These are phyloP conservation scores for Augiades crinisus DNA, from an alignment of 2,888 invertebrate genomes.

Conservation along the genomic window DNA sequence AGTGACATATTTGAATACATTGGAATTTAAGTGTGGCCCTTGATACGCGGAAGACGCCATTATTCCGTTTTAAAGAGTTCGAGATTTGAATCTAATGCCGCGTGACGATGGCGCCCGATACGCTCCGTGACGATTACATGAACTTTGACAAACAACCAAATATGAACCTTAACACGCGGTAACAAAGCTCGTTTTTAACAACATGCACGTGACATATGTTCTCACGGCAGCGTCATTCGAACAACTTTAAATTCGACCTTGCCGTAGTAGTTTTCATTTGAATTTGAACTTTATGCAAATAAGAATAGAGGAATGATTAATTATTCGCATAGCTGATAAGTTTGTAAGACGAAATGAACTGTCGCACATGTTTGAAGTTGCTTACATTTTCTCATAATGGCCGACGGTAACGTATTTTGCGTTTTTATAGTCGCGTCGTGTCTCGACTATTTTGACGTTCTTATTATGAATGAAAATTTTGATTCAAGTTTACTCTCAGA, in stretches of 20 bases:
- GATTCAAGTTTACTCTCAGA: slow-evolving; percentile 4
- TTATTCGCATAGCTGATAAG: slow-evolving; percentile 8
- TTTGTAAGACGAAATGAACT: slow-evolving; percentile 37
- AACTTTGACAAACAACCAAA: slow-evolving; percentile 40
- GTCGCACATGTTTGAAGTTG: slow-evolving; percentile 38
- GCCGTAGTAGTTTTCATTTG: slow-evolving; percentile 28
- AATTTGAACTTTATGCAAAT: slow-evolving; percentile 36
- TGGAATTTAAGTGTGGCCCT: slow-evolving; percentile 33
- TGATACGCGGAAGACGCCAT: slow-evolving; percentile 53
- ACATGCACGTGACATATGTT: slow-evolving; percentile 40
- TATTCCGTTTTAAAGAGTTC: slow-evolving; percentile 67
- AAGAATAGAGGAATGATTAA: slow-evolving; percentile 20
- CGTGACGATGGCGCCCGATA: slow-evolving; percentile 64
- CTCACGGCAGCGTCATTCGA: slow-evolving; percentile 45
- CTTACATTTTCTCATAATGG: slow-evolving; percentile 37
- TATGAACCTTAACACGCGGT: slow-evolving; percentile 30
- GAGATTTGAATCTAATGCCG: slow-evolving; percentile 72
- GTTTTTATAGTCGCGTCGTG: slow-evolving; percentile 23
- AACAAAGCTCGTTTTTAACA: slow-evolving; percentile 9
- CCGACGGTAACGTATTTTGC: slow-evolving; percentile 32
- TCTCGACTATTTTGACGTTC: slow-evolving; percentile 22
- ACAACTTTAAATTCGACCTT: slow-evolving; percentile 26
- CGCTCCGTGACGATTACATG: slow-evolving; percentile 49
- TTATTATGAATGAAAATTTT: slow-evolving; percentile 24
- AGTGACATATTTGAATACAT: slow-evolving; percentile 3